Conservation (phyloP, 2,888 invertebrate genomes). For the Spisula solida region DNA sequence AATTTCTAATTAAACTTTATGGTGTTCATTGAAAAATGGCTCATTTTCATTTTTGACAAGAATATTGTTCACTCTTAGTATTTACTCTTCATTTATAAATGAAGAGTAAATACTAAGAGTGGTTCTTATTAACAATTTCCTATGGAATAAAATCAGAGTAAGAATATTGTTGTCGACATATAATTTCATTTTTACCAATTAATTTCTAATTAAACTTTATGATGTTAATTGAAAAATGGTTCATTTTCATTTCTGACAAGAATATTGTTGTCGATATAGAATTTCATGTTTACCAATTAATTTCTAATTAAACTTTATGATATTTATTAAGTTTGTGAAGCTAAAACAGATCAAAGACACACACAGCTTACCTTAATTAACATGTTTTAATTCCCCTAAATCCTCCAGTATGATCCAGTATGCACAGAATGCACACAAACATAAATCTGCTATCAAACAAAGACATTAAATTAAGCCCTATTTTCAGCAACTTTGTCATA, state of each 20-base stretch:
- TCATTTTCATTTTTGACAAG: not conserved
- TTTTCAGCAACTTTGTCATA: slow-evolving; percentile 1
- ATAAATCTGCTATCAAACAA: not conserved
- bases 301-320: not conserved
- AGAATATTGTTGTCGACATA: too few relatives aligned
- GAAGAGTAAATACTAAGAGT: too few relatives aligned
- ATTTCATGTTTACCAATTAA: not conserved
- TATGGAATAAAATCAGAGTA: too few relatives aligned
- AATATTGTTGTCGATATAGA: not conserved
- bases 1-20: too few relatives aligned
- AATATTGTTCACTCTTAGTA: too few relatives aligned
- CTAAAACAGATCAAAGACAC: not conserved
- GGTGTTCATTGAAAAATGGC: not conserved
- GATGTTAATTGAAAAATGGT: not conserved
- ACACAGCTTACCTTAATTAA: slow-evolving; percentile 5
- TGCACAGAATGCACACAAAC: not conserved
- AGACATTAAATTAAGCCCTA: slow-evolving; percentile 23
- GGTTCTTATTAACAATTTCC: too few relatives aligned
- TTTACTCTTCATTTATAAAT: too few relatives aligned
- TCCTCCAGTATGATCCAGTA: not conserved
- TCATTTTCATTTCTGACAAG: not conserved
- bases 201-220: not conserved
- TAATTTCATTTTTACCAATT: not conserved
- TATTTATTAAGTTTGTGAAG: not conserved
- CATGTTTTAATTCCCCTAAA: not conserved